Evolutionary conservation across 1,140 invertebrate species (phyloP).

Genomic region (Listronotus bonariensis): DNA sequence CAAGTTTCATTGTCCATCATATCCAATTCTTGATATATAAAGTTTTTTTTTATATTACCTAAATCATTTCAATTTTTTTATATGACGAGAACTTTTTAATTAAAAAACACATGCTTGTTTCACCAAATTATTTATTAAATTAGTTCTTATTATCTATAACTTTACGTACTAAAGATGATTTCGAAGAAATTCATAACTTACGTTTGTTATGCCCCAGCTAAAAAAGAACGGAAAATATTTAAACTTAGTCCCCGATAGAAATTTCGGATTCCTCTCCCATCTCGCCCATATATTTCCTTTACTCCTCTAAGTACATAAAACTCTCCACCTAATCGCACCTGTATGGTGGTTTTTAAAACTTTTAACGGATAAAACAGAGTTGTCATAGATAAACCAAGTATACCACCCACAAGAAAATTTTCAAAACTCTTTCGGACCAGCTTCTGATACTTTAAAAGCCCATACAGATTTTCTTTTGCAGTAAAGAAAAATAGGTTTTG

Average conservation of each 20-base stretch:
- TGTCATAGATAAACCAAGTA: conserved; percentile 12
- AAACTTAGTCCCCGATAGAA: conserved; percentile 15
- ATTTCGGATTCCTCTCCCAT: conserved; percentile 13
- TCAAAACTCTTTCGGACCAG: neutral
- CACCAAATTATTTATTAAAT: too few relatives aligned
- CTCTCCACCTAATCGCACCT: conserved; percentile 5
- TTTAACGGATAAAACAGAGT: conserved; percentile 21
- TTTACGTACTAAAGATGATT: neutral
- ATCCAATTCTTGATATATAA: too few relatives aligned
- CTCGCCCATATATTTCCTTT: conserved; percentile 4
- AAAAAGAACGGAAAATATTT: conserved; percentile 6
- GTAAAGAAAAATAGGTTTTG: conserved; percentile 21
- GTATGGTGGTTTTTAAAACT: conserved; percentile 10
- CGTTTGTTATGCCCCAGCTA: conserved; percentile 18
- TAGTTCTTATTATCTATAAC: too few relatives aligned
- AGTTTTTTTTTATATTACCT: too few relatives aligned
- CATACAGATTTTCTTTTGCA: conserved; percentile 8
- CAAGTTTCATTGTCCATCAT: too few relatives aligned
- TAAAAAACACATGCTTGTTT: neutral
- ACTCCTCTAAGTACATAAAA: neutral
- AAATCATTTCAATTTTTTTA: too few relatives aligned
- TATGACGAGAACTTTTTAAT: too few relatives aligned
- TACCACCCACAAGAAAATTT: conserved; percentile 11
- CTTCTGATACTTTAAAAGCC: neutral
- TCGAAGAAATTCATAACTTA: conserved; percentile 11